A percentile compares a stretch with the other conserved stretches of the same genome.
These are phyloP conservation scores for Aplodontia rufa DNA, from an alignment of 2,113 vertebrate species.

Conservation along the genomic window DNA sequence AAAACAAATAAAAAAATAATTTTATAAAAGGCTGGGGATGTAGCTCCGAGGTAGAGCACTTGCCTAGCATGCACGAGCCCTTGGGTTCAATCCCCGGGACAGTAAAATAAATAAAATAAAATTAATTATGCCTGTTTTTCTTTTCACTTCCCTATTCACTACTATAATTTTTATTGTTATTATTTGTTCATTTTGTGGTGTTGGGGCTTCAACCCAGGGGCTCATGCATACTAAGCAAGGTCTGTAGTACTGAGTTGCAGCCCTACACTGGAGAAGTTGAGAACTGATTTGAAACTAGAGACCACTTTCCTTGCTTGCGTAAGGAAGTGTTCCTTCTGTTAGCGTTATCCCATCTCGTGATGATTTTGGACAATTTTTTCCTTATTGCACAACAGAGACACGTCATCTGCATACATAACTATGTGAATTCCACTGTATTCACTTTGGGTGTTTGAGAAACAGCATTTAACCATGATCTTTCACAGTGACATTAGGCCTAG, in stretches of 20 bases:
- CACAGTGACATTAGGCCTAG: not conserved
- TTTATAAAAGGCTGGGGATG: no score
- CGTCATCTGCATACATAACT: not conserved
- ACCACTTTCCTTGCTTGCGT: not conserved
- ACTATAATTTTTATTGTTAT: no score
- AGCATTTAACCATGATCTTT: not conserved
- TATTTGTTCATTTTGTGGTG: not conserved
- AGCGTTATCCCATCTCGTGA: not conserved
- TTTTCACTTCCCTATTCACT: not conserved
- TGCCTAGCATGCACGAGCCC: no score
- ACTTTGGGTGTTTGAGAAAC: no score
- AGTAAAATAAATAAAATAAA: no score
- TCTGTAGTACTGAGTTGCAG: not conserved
- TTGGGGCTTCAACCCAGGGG: not conserved
- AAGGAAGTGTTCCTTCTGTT: not conserved
- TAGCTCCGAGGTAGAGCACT: no score
- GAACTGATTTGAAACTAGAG: not conserved
- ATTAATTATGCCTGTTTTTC: no score
- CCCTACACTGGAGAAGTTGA: not conserved
- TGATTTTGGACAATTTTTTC: not conserved
- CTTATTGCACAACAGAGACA: no score
- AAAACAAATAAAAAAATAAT: no score
- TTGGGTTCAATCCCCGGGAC: no score
- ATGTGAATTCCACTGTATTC: not conserved
- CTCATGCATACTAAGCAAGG: not conserved